Evolutionary conservation across 2,797 vertebrate genomes (phyloP).

Genomic region (Hoplostethus mediterraneus): DNA sequence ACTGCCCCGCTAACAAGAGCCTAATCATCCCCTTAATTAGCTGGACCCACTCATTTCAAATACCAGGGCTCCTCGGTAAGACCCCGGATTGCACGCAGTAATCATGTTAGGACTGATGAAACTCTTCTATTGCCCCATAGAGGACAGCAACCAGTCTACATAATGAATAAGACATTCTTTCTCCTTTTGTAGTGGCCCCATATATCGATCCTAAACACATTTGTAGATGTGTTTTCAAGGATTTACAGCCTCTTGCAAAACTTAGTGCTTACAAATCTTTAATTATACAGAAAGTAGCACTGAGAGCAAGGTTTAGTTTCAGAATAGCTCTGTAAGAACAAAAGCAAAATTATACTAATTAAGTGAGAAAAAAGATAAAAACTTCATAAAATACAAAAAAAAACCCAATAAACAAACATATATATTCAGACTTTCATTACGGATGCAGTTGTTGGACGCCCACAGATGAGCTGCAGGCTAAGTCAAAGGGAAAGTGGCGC

Average conservation of each 20-base stretch:
- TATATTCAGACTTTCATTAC: conserved; percentile 54
- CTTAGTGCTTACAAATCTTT: conserved; percentile 6
- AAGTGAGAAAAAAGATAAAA: conserved; percentile 20
- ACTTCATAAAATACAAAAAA: background rate
- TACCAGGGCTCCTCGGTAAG: conserved; percentile 38
- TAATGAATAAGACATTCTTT: conserved; percentile 54
- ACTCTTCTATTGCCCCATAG: conserved; percentile 34
- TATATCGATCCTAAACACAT: conserved; percentile 35
- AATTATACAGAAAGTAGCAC: conserved; percentile 45
- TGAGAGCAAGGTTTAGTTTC: conserved; percentile 37
- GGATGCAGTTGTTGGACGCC: conserved; percentile 44
- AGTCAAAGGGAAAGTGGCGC: conserved; percentile 32
- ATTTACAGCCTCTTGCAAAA: conserved; percentile 37
- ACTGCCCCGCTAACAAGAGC: conserved; percentile 51
- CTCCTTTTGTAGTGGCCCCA: conserved; percentile 14
- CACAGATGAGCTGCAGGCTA: conserved; percentile 54
- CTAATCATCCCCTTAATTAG: conserved; percentile 76
- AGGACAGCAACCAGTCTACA: conserved; percentile 27
- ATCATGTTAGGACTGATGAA: conserved; percentile 37
- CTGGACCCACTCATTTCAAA: conserved; percentile 65
- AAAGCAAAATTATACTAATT: conserved; percentile 23
- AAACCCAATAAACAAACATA: too few relatives aligned
- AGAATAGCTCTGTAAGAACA: conserved; percentile 23
- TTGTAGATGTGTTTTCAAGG: conserved; percentile 44
- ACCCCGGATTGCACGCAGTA: conserved; percentile 50